phyloP scores from a whole-genome alignment of 2,797 vertebrate species.

The Taeniopygia guttata region DNA sequence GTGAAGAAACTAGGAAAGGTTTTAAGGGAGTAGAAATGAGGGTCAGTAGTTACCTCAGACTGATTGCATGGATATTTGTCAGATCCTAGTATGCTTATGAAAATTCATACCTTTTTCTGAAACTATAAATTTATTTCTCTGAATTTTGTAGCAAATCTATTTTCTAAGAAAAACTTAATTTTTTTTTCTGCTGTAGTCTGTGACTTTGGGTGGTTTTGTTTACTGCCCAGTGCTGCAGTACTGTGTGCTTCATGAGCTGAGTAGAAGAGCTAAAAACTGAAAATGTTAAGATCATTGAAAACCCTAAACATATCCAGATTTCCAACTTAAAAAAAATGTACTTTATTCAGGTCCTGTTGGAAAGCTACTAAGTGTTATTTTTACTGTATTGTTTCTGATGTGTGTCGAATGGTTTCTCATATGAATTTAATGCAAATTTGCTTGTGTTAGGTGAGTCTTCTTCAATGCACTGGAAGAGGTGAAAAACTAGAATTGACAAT shows the following conservation, averaged over 20 bases:
- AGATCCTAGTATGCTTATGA: background rate
- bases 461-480: background rate
- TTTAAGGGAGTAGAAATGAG: background rate
- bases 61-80: background rate
- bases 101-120: background rate
- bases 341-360: background rate
- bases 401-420: background rate
- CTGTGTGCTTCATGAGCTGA: background rate
- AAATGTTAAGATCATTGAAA: background rate
- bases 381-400: background rate
- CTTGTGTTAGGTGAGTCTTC: background rate
- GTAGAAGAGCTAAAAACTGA: background rate
- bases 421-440: background rate
- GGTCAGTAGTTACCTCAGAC: background rate
- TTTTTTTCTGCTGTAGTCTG: background rate
- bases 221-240: background rate
- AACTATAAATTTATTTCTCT: background rate
- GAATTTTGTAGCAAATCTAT: background rate
- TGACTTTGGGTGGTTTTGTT: background rate
- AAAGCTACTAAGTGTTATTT: background rate
- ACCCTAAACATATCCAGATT: background rate
- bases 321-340: background rate
- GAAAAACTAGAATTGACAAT: background rate
- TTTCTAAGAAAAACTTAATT: background rate
- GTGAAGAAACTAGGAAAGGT: background rate